Conservation (phyloP, 2,797 vertebrate species). For the Mormyrops attenuatus region DNA sequence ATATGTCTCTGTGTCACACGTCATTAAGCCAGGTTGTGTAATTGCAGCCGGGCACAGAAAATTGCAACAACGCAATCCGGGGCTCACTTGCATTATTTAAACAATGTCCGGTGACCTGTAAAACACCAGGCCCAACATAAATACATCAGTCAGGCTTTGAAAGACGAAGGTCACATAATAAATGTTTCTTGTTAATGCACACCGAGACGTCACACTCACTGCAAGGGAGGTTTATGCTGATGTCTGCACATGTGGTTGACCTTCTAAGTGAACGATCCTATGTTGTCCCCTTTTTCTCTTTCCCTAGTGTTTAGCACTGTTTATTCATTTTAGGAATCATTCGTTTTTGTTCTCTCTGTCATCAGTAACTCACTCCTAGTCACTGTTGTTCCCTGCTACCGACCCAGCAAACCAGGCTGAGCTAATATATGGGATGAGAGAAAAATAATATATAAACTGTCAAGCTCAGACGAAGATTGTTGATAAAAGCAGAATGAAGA, state of each 20-base stretch:
- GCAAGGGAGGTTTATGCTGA: conserved; percentile 30
- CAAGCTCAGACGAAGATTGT: not conserved
- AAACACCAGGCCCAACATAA: conserved; percentile 31
- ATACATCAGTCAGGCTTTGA: conserved; percentile 33
- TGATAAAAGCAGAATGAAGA: not conserved
- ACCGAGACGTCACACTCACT: conserved; percentile 18
- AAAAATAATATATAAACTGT: conserved; percentile 13
- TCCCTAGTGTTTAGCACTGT: conserved; percentile 23
- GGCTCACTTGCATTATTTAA: conserved; percentile 39
- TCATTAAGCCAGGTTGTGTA: conserved; percentile 35
- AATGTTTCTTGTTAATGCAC: conserved; percentile 32
- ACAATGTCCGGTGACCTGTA: conserved; percentile 29
- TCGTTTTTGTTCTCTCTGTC: not conserved
- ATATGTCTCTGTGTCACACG: not conserved
- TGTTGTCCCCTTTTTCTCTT: conserved; percentile 8
- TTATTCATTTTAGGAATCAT: not conserved
- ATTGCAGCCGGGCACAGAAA: conserved; percentile 37
- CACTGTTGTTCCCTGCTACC: not conserved
- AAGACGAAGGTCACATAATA: conserved; percentile 31
- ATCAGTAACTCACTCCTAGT: not conserved
- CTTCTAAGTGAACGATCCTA: conserved; percentile 26
- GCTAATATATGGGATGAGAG: not conserved
- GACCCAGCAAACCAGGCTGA: not conserved
- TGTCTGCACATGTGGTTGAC: conserved; percentile 37
- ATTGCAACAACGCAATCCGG: conserved; percentile 20